Evolutionary conservation across 2,797 vertebrate species (phyloP).

Genomic region (Platyrinchus mystaceus): DNA sequence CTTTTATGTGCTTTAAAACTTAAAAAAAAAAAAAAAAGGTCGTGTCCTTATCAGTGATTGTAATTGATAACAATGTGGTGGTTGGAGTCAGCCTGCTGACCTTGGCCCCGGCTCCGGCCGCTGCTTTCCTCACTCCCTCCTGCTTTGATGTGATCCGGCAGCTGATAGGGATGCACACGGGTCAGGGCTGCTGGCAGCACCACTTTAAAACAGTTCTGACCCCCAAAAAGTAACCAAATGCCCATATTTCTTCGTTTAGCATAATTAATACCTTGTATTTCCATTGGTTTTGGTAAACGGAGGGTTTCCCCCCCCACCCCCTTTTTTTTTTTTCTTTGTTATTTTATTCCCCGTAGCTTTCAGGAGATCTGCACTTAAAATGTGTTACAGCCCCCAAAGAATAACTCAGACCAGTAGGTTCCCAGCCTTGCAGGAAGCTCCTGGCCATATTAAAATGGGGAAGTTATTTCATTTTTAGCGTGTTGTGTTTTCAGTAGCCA

Average conservation of each 20-base stretch:
- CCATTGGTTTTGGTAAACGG: conserved; percentile 79
- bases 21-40: neutral
- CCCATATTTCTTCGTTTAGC: conserved; percentile 86
- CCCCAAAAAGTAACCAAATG: conserved; percentile 70
- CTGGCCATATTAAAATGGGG: conserved; percentile 80
- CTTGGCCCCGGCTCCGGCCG: conserved; percentile 19
- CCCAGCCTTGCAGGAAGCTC: conserved; percentile 79
- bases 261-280: conserved; percentile 87
- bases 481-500: conserved; percentile 59
- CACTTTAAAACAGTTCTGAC: conserved; percentile 70
- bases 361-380: conserved; percentile 73
- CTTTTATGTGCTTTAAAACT: neutral
- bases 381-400: conserved; percentile 79
- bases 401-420: conserved; percentile 81
- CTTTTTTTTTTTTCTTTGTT: neutral
- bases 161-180: conserved; percentile 64
- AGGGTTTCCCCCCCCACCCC: neutral
- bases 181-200: conserved; percentile 71
- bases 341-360: conserved; percentile 66
- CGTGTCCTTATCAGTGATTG: conserved; percentile 36
- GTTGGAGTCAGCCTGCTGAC: conserved; percentile 50
- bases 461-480: conserved; percentile 74
- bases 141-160: conserved; percentile 77
- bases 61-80: conserved; percentile 64
- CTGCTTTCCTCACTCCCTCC: conserved; percentile 56